Base-by-base conservation (phyloP, 2,888 invertebrate species). In the Cerceris rybyensis region DNA sequence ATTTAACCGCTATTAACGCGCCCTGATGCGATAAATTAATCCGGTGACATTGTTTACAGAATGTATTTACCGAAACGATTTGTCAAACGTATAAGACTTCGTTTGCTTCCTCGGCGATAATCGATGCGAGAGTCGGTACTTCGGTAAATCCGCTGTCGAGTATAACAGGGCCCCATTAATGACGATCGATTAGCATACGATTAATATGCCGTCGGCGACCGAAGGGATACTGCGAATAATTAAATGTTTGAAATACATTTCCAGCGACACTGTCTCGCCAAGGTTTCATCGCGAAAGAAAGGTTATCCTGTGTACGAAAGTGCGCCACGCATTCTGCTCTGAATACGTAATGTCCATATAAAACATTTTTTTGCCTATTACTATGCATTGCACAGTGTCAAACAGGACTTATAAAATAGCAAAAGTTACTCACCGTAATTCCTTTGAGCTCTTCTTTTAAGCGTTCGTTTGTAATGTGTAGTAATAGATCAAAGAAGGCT, bases 181-280 rank as follows among this genome's bases (percentile, higher is more conserved):
- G 86, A 74, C 80, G 82, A 81, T 84, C 80, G 86, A 89, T 89
- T 88, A 88, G 84, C 88, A 88, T 88, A 87, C 85, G 87, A 88
- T 90, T 88, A 88, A 90, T 87, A 88, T 88, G 86, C 88, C 81
- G 80, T 70, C 75, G 76, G 71, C 83, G 78, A 61, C 13, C 73
- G 74, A 68, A 75, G 69, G 65, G 71, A 70, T 70, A 78, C 52
- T 61, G 75, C 78, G 84, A 87, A 88, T 87, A 88, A 89, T 88
- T 89, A 87, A 89, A 89, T 88, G 79, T 83, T 72, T 69, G 78
- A 81, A 81, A 82, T 76, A 84, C 83, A 85, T 87, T 77, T 72
- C 74, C 60, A 63, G 75, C 46, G 71, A 50, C 63, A 68, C 61
- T 55, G 17, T 58, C 41, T 63, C 60, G 67, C 59, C 75, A 65